A percentile compares a stretch with the other conserved stretches of the same genome.
phyloP scores from a whole-genome alignment of 2,113 vertebrate species.

The Elachura formosa region DNA sequence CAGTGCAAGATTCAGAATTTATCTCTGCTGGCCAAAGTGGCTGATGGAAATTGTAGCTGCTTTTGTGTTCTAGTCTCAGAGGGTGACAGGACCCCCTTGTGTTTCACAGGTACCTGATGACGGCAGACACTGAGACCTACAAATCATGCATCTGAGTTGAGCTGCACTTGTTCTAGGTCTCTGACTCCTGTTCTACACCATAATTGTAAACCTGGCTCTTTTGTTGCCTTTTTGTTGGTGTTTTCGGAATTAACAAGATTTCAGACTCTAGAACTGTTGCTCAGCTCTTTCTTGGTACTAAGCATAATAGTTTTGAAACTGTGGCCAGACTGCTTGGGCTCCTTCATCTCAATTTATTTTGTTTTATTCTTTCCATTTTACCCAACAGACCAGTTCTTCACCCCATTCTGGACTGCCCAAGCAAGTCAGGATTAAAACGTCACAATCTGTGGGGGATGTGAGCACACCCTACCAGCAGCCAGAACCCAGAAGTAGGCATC shows the following conservation, averaged over 20 bases:
- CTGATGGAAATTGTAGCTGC: not conserved
- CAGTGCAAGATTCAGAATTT: not conserved
- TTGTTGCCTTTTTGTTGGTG: not conserved
- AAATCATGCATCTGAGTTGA: too few relatives aligned
- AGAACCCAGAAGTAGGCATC: constrained; percentile 89
- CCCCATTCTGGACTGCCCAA: constrained; percentile 81
- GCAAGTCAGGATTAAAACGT: constrained; percentile 94
- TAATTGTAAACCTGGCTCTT: not conserved
- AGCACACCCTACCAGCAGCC: constrained; percentile 82
- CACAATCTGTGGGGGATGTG: constrained; percentile 90
- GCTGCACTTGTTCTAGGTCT: not conserved
- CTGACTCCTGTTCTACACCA: not conserved
- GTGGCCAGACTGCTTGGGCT: not conserved
- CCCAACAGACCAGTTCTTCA: constrained; percentile 73
- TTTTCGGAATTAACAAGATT: not conserved
- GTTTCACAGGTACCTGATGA: not conserved
- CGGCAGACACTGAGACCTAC: not conserved
- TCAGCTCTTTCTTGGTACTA: not conserved
- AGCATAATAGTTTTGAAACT: not conserved
- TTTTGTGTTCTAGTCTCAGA: not conserved
- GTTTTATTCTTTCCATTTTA: not conserved
- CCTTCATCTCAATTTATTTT: not conserved
- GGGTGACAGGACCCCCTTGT: not conserved
- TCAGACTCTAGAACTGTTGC: not conserved
- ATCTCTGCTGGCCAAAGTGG: not conserved